phyloP scores from a whole-genome alignment of 2,113 vertebrate genomes.

The Onychostoma macrolepis region DNA sequence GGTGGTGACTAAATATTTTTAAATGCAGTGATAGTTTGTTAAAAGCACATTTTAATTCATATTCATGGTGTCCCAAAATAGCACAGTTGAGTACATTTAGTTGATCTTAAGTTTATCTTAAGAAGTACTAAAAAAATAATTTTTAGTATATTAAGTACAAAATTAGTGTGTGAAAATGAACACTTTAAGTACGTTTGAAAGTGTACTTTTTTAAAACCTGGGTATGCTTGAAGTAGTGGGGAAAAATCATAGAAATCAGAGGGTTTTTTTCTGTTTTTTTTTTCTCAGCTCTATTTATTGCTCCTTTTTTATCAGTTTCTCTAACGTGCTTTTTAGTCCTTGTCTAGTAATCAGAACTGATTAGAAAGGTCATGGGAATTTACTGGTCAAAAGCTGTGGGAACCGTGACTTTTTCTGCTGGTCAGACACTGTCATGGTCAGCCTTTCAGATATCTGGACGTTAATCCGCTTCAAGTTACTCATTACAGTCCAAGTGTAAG shows the following conservation, averaged over 20 bases:
- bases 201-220: background rate
- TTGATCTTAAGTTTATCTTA: too few relatives aligned
- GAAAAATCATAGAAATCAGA: background rate
- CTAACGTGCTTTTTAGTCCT: background rate
- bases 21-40: too few relatives aligned
- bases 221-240: too few relatives aligned
- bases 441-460: background rate
- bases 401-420: background rate
- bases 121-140: too few relatives aligned
- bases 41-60: too few relatives aligned
- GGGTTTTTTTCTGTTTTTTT: too few relatives aligned
- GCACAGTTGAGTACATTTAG: too few relatives aligned
- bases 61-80: too few relatives aligned
- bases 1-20: too few relatives aligned
- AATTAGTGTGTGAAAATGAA: too few relatives aligned
- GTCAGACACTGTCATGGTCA: background rate
- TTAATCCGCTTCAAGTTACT: background rate
- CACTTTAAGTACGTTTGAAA: too few relatives aligned
- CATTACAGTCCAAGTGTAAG: background rate
- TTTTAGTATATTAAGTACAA: too few relatives aligned
- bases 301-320: background rate
- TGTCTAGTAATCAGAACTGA: background rate
- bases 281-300: background rate
- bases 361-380: background rate
- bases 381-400: background rate